phyloP scores from a whole-genome alignment of 1,140 invertebrate genomes.

The Papilio helenus region DNA sequence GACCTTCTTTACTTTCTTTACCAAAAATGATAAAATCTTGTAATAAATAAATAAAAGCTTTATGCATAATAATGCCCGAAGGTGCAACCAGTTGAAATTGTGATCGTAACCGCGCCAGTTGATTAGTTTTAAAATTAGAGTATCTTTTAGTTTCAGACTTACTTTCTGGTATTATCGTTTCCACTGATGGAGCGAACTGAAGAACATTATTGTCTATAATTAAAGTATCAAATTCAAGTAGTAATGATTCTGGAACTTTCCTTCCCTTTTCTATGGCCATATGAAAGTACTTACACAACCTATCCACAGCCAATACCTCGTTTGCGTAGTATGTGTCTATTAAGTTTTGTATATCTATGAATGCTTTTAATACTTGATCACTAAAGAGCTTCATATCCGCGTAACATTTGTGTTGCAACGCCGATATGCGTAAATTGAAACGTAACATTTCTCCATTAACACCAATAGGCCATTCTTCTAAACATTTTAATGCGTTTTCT shows the following conservation, averaged over 20 bases:
- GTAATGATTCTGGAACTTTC: conserved; percentile 74
- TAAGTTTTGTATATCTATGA: conserved; percentile 72
- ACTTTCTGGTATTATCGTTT: conserved; percentile 48
- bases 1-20: conserved; percentile 74
- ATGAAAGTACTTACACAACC: conserved; percentile 81
- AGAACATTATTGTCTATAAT: conserved; percentile 73
- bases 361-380: conserved; percentile 68
- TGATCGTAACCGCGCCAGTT: conserved; percentile 79
- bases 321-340: conserved; percentile 82
- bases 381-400: conserved; percentile 79
- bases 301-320: conserved; percentile 83
- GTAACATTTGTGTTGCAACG: conserved; percentile 68
- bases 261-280: conserved; percentile 83
- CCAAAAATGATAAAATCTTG: conserved; percentile 83
- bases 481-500: conserved; percentile 69
- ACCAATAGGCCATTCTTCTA: conserved; percentile 83
- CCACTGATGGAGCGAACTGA: conserved; percentile 56
- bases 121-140: conserved; percentile 77
- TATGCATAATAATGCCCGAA: conserved; percentile 78
- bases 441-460: conserved; percentile 82
- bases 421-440: conserved; percentile 72
- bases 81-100: conserved; percentile 83
- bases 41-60: conserved; percentile 82
- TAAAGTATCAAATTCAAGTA: conserved; percentile 79
- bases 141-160: conserved; percentile 53